Evolutionary conservation across 2,888 invertebrate genomes (phyloP), one percentile per base, ranked within the genome.

Genomic region (Drosophila parthenogenetica): DNA sequence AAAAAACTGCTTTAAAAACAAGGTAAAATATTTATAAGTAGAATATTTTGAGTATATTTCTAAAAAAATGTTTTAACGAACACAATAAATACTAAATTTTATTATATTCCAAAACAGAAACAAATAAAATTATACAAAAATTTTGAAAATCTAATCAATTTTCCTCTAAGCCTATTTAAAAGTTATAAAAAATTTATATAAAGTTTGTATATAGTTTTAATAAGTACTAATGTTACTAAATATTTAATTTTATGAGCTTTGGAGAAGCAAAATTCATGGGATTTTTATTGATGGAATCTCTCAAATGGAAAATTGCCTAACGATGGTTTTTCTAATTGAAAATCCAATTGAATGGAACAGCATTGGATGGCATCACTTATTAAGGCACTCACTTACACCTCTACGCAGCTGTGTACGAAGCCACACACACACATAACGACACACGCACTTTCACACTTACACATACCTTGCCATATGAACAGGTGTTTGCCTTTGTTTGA

Each of bases 401-500:
- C 11, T 0, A 29, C 29, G 2, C 29, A 29, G 29, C 29, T 29
- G 29, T 35, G 4, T 35, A 35, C 35, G 13, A 10, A 35, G 1
- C 13, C 22, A 7, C 7, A n/a, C 13, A 16, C 19, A 7, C 54
- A 5, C 17, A 11, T 13, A 32, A 5, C 35, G 1, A 35, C 35
- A 35, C 22, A 22, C 22, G 22, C 22, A 22, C 22, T 22, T 5
- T 5, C 22, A 22, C 22, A 22, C 0, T 22, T 11, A 35, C 3
- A 35, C 35, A 35, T 11, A 11, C 32, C 32, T 0, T 35, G 29
- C 11, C 63, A 53, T 13, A 40, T 50, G 43, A 71, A 77, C 83
- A 80, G 81, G 83, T 80, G 71, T 65, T 54, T 63, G 64, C 43
- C 65, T 67, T 79, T 79, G 66, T 67, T 77, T 71, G 71, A 60